Evolutionary conservation across 53 echinoderm and acorn worm species (phyloP), one percentile per base, ranked within the genome.

Genomic region (Temnopleurus reevesii): DNA sequence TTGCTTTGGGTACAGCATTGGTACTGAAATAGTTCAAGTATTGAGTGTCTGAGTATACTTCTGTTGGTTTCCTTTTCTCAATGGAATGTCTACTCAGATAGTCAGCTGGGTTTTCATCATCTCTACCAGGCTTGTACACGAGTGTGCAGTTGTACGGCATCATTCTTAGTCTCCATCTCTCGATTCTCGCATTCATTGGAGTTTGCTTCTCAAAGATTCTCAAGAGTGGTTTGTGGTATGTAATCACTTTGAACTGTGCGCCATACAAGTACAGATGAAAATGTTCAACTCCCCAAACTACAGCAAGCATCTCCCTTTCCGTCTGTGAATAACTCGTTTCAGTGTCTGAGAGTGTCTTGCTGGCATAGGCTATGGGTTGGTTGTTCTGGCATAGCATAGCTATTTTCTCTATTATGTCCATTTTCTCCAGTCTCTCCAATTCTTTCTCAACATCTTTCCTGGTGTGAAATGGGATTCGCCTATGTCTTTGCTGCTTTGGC

Each of bases 321-420:
- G 92, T 95, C 29, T 95, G 95, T 0, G 95, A 91, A 59, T 93
- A 95, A 46, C 92, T 77, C 45, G 89, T 43, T 64, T 95, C 95
- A 15, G 86, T 43, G 25, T 90, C 91, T 18, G 76, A 53, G 46
- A 95, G 77, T 9, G 86, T 46, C 4, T 86, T 88, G 71, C 95
- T 95, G 25, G 90, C 90, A 77, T 89, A 90, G 1, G 84, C 66
- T 17, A 95, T 59, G 10, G 58, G 59, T 5, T 58, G 58, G 0
- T 83, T 77, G 47, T 93, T 89, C 86, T 95, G 93, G 34, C 89
- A 91, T 26, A 93, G 60, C 66, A 95, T 93, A 15, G 91, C 95
- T 27, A 55, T 71, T 24, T 44, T 71, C 26, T 58, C 90, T 8
- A 86, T 54, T 0, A 77, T 87, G 45, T 79, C 87, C 31, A 57